phyloP scores from a whole-genome alignment of 2,888 invertebrate genomes.

The Leptopilina drosophilae region DNA sequence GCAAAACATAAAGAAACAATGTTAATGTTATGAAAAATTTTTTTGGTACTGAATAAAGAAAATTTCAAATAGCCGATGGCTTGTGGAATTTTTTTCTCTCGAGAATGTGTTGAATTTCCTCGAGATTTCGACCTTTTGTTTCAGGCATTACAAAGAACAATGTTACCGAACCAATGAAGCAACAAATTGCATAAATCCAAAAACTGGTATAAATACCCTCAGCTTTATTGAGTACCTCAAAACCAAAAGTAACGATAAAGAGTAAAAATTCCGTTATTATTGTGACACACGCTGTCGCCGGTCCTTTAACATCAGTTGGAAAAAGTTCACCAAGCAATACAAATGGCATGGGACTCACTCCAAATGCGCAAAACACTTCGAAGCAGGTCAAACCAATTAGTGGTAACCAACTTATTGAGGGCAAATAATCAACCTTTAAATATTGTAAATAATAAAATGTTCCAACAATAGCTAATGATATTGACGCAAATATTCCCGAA shows the following conservation, averaged over 20 bases:
- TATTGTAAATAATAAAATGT: conserved; percentile 80
- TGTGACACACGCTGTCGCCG: conserved; percentile 82
- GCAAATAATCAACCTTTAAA: conserved; percentile 72
- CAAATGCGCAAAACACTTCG: conserved; percentile 82
- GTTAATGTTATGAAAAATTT: too few relatives aligned
- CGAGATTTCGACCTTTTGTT: conserved; percentile 81
- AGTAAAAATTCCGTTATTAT: conserved; percentile 81
- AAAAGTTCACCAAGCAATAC: conserved; percentile 83
- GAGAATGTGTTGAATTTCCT: conserved; percentile 78
- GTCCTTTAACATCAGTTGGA: conserved; percentile 82
- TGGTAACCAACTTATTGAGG: conserved; percentile 80
- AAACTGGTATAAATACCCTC: conserved; percentile 80
- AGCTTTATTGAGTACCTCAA: conserved; percentile 79
- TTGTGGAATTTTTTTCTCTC: conserved; percentile 52
- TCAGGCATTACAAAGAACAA: conserved; percentile 80
- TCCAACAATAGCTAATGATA: conserved; percentile 79
- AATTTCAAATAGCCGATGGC: neutral
- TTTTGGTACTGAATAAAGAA: neutral
- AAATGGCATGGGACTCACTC: conserved; percentile 82
- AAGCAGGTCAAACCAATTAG: conserved; percentile 80
- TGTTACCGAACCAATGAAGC: conserved; percentile 77
- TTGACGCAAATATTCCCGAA: conserved; percentile 80
- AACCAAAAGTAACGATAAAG: conserved; percentile 81
- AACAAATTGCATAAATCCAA: conserved; percentile 78
- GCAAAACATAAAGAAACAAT: too few relatives aligned